Conservation (phyloP, 2,888 invertebrate species). For the Strigamia maritima region DNA sequence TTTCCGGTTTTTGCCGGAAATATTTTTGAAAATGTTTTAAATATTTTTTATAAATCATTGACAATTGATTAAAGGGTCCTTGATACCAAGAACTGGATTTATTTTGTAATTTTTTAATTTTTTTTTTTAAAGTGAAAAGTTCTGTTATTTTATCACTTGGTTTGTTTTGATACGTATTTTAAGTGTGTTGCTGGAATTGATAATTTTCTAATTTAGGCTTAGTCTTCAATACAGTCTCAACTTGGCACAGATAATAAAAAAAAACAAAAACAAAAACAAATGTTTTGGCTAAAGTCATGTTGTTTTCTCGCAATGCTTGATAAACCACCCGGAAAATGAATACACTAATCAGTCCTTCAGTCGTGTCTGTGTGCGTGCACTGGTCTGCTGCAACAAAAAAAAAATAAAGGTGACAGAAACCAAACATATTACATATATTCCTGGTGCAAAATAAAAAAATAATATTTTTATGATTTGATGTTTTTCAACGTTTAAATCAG, state of each 20-base stretch:
- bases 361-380: too few species aligned
- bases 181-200: neutral
- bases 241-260: neutral
- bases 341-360: too few species aligned
- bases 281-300: neutral
- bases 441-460: too few species aligned
- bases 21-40: neutral
- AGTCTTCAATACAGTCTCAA: neutral
- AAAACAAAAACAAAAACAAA: too few species aligned
- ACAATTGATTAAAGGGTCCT: neutral
- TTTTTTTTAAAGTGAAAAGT: neutral
- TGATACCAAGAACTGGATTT: neutral
- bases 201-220: constrained; percentile 16
- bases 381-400: too few species aligned
- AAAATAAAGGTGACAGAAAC: too few species aligned
- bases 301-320: neutral
- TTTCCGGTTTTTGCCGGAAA: neutral
- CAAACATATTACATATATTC: too few species aligned
- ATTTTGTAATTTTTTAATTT: neutral
- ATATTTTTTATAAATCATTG: neutral
- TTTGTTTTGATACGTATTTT: neutral
- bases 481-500: neutral
- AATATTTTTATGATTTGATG: too few species aligned
- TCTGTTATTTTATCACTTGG: neutral
- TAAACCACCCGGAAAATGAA: too few species aligned